A percentile compares a stretch with the other conserved stretches of the same genome.
Conservation (phyloP, 2,888 invertebrate species). For the Ophion ellenae region DNA sequence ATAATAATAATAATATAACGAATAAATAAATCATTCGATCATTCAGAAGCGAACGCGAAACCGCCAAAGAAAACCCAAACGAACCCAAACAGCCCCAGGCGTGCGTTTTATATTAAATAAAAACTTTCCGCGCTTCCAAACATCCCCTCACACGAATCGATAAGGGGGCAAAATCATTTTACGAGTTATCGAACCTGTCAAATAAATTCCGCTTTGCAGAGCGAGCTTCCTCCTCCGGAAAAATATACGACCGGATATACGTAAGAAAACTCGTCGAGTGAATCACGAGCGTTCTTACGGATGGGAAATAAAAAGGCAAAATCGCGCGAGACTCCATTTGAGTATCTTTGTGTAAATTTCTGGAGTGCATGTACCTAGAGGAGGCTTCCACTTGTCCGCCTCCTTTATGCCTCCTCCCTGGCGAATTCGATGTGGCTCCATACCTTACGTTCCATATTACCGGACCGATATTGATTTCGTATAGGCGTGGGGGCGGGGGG, state of each 20-base stretch:
- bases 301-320: neutral
- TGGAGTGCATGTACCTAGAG: neutral
- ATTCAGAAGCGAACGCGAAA: too few species aligned
- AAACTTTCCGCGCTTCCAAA: neutral
- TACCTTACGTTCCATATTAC: constrained; percentile 54
- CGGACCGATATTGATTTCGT: constrained; percentile 68
- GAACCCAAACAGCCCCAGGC: too few species aligned
- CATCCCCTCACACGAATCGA: neutral
- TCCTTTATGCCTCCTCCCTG: neutral
- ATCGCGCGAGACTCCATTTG: constrained; percentile 1
- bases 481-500: neutral
- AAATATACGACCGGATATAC: neutral
- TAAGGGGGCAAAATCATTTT: constrained; percentile 6
- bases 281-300: neutral
- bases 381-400: neutral
- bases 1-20: too few species aligned
- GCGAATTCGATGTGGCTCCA: constrained; percentile 42
- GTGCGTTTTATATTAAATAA: neutral
- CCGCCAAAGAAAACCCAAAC: too few species aligned
- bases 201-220: constrained; percentile 16
- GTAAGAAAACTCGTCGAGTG: neutral
- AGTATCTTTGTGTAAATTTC: constrained; percentile 25
- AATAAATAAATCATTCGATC: too few species aligned
- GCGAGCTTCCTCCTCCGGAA: constrained; percentile 1
- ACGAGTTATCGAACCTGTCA: neutral